These are phyloP conservation scores for Orchestia grillus DNA, from an alignment of 1,140 invertebrate species.

Conservation along the genomic window DNA sequence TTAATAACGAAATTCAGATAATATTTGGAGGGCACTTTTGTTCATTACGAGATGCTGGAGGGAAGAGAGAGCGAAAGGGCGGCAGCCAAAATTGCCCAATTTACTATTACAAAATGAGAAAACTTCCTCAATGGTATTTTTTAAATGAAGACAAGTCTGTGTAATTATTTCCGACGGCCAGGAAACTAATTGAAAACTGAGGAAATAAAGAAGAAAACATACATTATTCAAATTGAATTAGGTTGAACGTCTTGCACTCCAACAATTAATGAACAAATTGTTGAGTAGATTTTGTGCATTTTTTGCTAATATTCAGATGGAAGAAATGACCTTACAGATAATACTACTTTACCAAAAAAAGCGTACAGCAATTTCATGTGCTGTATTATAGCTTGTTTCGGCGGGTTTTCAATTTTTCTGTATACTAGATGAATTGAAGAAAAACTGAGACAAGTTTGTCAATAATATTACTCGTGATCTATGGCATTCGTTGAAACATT, in stretches of 20 bases:
- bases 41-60: constrained; percentile 33
- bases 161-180: neutral
- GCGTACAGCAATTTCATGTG: neutral
- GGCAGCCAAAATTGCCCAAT: constrained; percentile 16
- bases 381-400: neutral
- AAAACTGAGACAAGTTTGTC: neutral
- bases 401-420: neutral
- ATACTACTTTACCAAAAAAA: neutral
- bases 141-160: neutral
- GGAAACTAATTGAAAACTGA: neutral
- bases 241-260: neutral
- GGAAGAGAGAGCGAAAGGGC: neutral
- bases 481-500: neutral
- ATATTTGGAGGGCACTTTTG: constrained; percentile 55
- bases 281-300: neutral
- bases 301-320: neutral
- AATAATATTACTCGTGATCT: neutral
- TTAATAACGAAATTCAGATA: constrained; percentile 56
- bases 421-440: neutral
- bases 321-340: neutral
- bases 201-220: neutral
- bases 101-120: constrained; percentile 42
- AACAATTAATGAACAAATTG: neutral
- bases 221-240: neutral
- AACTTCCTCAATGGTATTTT: constrained; percentile 27